Percentiles rank a stretch among this genome's conserved stretches.
Evolutionary conservation across 2,797 vertebrate species (phyloP).

Genomic region (Acropternis orthonyx): DNA sequence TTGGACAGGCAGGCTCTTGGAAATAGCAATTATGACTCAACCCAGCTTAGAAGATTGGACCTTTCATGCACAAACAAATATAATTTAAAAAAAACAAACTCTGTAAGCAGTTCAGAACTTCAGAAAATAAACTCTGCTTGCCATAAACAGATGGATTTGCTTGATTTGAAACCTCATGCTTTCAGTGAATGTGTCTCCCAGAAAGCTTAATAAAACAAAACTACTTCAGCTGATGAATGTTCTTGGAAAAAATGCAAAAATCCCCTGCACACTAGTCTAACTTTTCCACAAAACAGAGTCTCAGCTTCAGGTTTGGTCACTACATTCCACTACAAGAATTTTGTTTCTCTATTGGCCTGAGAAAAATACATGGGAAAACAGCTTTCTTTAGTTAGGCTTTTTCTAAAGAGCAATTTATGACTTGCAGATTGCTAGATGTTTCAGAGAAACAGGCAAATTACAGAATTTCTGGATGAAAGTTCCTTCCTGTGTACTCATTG

Average conservation of each 20-base stretch:
- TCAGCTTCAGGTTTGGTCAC: not conserved
- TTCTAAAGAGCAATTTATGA: not conserved
- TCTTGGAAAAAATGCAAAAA: not conserved
- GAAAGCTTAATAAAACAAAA: not conserved
- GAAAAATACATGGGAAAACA: not conserved
- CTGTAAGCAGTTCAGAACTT: not conserved
- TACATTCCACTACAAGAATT: not conserved
- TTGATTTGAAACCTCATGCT: not conserved
- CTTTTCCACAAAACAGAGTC: not conserved
- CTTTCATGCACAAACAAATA: not conserved
- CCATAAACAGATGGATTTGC: not conserved
- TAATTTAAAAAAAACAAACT: not conserved
- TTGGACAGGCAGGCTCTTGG: not conserved
- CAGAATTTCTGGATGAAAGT: not conserved
- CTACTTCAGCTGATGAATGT: not conserved
- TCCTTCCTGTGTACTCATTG: not conserved
- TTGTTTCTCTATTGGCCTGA: not conserved
- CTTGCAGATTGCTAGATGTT: not conserved
- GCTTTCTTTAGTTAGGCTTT: not conserved
- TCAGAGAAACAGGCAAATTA: not conserved
- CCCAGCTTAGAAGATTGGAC: not conserved
- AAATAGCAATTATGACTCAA: not conserved
- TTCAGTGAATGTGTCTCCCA: not conserved
- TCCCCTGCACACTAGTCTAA: not conserved
- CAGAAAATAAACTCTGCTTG: not conserved